Evolutionary conservation across 2,888 invertebrate genomes (phyloP).

Genomic region (Saturnia japonica): DNA sequence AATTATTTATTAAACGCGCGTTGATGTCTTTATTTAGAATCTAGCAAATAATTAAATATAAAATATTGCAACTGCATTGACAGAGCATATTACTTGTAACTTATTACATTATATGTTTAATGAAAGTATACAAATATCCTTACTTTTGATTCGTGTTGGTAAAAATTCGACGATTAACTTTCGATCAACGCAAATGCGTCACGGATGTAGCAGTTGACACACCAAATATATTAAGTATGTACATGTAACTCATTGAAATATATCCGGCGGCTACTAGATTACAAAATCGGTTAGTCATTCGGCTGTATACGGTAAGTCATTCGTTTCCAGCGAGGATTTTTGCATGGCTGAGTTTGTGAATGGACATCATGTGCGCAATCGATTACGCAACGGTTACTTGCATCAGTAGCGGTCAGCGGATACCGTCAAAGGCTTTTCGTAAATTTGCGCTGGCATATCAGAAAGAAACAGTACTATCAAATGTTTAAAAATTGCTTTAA

Average conservation of each 20-base stretch:
- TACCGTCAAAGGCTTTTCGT: constrained; percentile 56
- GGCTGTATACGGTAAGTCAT: constrained; percentile 8
- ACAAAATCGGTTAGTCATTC: constrained; percentile 19
- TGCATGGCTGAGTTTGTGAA: constrained; percentile 52
- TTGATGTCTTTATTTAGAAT: neutral
- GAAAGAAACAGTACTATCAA: constrained; percentile 1
- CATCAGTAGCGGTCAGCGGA: constrained; percentile 52
- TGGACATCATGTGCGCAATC: constrained; percentile 51
- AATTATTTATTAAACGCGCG: neutral
- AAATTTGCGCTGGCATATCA: constrained; percentile 27
- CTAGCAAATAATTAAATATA: neutral
- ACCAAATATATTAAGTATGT: neutral
- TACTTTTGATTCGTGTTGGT: neutral
- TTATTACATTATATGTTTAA: neutral
- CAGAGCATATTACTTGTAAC: neutral
- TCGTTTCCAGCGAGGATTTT: constrained; percentile 39
- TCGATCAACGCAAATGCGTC: neutral
- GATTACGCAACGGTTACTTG: constrained; percentile 55
- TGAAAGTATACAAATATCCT: neutral
- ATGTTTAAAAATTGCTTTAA: neutral
- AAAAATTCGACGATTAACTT: neutral
- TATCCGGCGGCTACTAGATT: neutral
- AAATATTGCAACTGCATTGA: neutral
- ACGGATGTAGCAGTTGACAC: neutral
- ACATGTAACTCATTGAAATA: constrained; percentile 4